Evolutionary conservation across 2,888 invertebrate genomes (phyloP).

Genomic region (Ichneumon xanthorius): DNA sequence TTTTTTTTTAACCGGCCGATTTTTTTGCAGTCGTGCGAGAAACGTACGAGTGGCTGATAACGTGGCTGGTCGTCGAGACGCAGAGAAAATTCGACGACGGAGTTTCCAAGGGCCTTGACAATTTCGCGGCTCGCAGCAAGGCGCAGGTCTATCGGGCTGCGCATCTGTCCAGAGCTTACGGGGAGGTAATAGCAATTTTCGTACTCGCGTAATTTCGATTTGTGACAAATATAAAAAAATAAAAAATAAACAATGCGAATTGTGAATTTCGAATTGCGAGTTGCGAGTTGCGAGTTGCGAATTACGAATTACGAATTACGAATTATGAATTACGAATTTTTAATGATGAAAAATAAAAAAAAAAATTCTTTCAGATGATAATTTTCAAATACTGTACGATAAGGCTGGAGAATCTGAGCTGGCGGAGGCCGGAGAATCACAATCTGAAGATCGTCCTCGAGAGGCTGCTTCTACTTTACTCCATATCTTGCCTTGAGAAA

Average conservation of each 20-base stretch:
- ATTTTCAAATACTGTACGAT: constrained; percentile 86
- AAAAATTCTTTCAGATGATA: constrained; percentile 78
- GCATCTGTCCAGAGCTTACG: constrained; percentile 91
- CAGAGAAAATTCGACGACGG: constrained; percentile 87
- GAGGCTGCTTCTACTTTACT: constrained; percentile 87
- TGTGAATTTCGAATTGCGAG: too few relatives aligned
- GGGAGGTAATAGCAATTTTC: constrained; percentile 86
- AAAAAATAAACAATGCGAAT: too few relatives aligned
- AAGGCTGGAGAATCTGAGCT: constrained; percentile 83
- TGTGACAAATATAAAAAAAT: not conserved
- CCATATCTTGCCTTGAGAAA: constrained; percentile 88
- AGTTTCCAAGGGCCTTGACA: constrained; percentile 87
- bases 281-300: too few relatives aligned
- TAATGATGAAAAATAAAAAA: not conserved
- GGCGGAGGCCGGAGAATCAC: constrained; percentile 79
- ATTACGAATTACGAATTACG: too few relatives aligned
- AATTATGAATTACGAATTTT: not conserved
- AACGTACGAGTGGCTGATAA: constrained; percentile 94
- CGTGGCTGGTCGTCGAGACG: constrained; percentile 91
- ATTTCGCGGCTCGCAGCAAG: constrained; percentile 92
- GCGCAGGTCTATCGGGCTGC: constrained; percentile 93
- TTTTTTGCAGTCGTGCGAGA: constrained; percentile 87
- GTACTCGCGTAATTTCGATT: not conserved
- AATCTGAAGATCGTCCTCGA: constrained; percentile 86
- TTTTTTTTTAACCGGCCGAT: constrained; percentile 57